Conservation (phyloP, 1,140 invertebrate species). For the Apocrypta bakeri region DNA sequence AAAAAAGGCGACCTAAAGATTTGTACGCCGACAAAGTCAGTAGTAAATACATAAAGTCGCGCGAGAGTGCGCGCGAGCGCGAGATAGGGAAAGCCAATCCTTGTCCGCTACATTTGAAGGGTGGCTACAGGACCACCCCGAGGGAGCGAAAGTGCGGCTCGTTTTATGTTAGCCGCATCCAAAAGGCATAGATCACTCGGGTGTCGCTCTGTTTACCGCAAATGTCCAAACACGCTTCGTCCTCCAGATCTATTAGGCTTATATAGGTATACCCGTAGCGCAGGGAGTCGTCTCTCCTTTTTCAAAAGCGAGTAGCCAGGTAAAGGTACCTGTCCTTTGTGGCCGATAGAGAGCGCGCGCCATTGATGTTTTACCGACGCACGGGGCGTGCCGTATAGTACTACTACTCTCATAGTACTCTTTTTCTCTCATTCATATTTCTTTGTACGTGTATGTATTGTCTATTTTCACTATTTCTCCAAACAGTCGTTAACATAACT, state of each 20-base stretch:
- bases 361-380: slow-evolving; percentile 69
- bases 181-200: slow-evolving; percentile 68
- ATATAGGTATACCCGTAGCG: slow-evolving; percentile 1
- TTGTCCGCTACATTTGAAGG: slow-evolving; percentile 39
- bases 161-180: slow-evolving; percentile 64
- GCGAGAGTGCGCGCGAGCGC: no score
- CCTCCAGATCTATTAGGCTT: slow-evolving; percentile 68
- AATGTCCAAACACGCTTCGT: slow-evolving; percentile 70
- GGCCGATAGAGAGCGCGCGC: slow-evolving; percentile 45
- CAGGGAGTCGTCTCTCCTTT: no score
- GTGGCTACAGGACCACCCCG: slow-evolving; percentile 59
- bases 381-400: slow-evolving; percentile 58
- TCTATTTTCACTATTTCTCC: no score
- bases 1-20: no score
- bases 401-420: no score
- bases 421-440: slow-evolving; percentile 18
- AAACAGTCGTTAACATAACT: no score
- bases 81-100: neutral
- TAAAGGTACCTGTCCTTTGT: slow-evolving; percentile 37
- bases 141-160: slow-evolving; percentile 57
- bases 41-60: no score
- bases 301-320: no score
- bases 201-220: slow-evolving; percentile 74
- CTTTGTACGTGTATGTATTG: neutral
- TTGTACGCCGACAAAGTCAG: no score